phyloP scores from a whole-genome alignment of 2,888 invertebrate species.

The Pediacus dermestoides region DNA sequence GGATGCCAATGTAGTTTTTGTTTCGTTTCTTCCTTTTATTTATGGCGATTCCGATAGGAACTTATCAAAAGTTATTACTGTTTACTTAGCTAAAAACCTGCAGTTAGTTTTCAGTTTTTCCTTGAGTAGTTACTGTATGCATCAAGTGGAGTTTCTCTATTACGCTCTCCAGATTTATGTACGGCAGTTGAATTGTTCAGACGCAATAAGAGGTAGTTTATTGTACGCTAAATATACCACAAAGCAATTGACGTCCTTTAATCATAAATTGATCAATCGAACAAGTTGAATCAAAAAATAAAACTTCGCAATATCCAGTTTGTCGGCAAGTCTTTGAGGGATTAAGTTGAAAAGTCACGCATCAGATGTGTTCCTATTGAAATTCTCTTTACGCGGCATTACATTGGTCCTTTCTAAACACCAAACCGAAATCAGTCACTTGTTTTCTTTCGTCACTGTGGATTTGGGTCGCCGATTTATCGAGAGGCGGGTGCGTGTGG shows the following conservation, averaged over 20 bases:
- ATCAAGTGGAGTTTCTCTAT: too few relatives aligned
- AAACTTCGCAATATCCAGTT: constrained; percentile 39
- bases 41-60: too few relatives aligned
- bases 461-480: constrained; percentile 38
- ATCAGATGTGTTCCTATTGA: constrained; percentile 36
- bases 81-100: too few relatives aligned
- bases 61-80: too few relatives aligned
- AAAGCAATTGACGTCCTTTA: constrained; percentile 41
- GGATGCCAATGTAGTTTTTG: too few relatives aligned
- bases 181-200: not conserved
- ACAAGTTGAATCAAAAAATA: constrained; percentile 34
- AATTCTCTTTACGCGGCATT: constrained; percentile 26
- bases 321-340: constrained; percentile 36
- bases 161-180: not conserved
- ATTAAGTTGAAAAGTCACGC: constrained; percentile 45
- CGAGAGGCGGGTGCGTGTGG: constrained; percentile 40
- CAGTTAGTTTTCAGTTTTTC: too few relatives aligned
- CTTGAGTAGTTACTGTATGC: too few relatives aligned
- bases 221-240: constrained; percentile 24
- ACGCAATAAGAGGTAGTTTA: constrained; percentile 12
- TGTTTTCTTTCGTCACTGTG: constrained; percentile 34
- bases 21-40: too few relatives aligned
- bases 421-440: constrained; percentile 31
- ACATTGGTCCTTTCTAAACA: constrained; percentile 27
- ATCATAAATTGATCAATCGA: constrained; percentile 42